Percentiles rank a stretch among this genome's conserved stretches.
Conservation (phyloP, 2,888 invertebrate species). For the Lissocephala sabroskyi region DNA sequence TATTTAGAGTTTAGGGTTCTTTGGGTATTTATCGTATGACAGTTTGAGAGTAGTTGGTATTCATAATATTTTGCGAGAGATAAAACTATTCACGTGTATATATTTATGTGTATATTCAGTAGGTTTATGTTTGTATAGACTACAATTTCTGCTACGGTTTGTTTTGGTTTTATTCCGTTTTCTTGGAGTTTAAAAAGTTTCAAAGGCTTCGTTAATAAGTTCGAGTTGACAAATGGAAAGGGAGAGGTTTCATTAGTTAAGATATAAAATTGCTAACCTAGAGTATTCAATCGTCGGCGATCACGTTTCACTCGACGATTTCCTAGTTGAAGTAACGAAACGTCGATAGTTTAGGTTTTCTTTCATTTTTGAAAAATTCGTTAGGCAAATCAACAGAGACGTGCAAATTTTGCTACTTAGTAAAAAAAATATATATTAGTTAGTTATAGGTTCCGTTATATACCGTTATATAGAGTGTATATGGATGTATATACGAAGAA, state of each 20-base stretch:
- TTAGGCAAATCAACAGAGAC: too few relatives aligned
- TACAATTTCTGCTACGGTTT: constrained; percentile 37
- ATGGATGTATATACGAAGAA: too few relatives aligned
- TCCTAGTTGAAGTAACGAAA: too few relatives aligned
- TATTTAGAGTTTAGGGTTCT: constrained; percentile 22
- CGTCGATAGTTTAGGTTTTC: too few relatives aligned
- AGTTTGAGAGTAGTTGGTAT: constrained; percentile 18
- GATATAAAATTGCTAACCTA: too few relatives aligned
- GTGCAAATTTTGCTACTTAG: too few relatives aligned
- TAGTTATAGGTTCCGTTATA: background rate
- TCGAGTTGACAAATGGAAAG: constrained; percentile 63
- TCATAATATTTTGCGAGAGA: constrained; percentile 17
- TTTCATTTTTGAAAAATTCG: too few relatives aligned
- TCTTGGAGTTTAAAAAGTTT: constrained; percentile 60
- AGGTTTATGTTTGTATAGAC: constrained; percentile 30
- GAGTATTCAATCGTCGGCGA: too few relatives aligned
- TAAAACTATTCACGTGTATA: constrained; percentile 18
- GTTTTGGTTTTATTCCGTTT: too few relatives aligned
- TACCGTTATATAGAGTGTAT: too few relatives aligned
- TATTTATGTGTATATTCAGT: constrained; percentile 8
- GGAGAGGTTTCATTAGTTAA: too few relatives aligned
- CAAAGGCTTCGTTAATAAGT: constrained; percentile 66
- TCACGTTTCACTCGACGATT: too few relatives aligned
- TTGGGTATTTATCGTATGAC: constrained; percentile 18
- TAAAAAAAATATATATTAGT: background rate